Evolutionary conservation across 2,888 invertebrate genomes (phyloP), one percentile per base, ranked within the genome.

Genomic region (Galeruca laticollis): DNA sequence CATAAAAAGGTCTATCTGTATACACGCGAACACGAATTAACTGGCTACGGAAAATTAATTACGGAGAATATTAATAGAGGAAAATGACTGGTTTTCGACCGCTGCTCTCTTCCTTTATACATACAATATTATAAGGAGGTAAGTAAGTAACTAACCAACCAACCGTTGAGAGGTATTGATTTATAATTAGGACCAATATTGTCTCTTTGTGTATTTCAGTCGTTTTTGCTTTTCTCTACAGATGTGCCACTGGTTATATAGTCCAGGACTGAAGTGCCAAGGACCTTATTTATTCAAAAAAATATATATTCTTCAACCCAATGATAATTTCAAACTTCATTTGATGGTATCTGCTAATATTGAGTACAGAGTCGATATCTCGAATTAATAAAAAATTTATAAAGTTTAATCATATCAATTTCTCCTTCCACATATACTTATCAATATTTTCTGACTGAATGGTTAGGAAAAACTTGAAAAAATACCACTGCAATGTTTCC

Each of bases 61-160:
- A 84, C 84, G 82, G 82, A 18, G 73, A 84, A 84, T 84, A 84
- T 84, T 84, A 84, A 83, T 83, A 83, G 82, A 81, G 82, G 82
- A 82, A 83, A 85, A 84, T 83, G 83, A 83, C 83, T 83, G 84
- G 83, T 82, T 84, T 82, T 69, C 80, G 82, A 59, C 67, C 59
- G 66, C 62, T 65, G 65, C 69, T 68, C 61, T 79, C 79, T 80
- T 81, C 77, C 81, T 82, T 81, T 81, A 40, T 63, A 51, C 51
- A 51, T 20, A 35, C 52, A 26, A 65, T 57, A 37, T 65, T 20
- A 66, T 60, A 81, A 83, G 80, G 82, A 84, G 81, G 82, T 81
- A 82, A 82, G 82, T 82, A 83, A 83, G 82, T 82, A 82, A 18
- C 33, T 57, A 57, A 57, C 56, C 35, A 57, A 35, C 35, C 56